Base-by-base conservation (phyloP, 2,888 invertebrate species). In the Drosophila atroscutellata region DNA sequence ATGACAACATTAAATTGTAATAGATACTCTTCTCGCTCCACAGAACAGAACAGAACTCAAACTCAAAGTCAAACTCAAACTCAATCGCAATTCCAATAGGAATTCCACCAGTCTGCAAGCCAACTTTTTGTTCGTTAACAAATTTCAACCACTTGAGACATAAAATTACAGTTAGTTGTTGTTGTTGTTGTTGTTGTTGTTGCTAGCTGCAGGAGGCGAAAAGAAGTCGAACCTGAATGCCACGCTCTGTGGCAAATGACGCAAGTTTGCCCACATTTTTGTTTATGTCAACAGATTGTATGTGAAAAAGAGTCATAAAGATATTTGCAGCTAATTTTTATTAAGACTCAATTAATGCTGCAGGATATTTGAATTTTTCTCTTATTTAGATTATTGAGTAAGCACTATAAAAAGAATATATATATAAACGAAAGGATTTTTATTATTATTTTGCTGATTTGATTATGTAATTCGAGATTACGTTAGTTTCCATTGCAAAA, bases 1-100 rank as follows among this genome's bases (percentile, higher is more conserved):
- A 85, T 81, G 85, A 85, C 77, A 75, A 68, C 85, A 80, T 81
- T 87, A 89, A 89, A 69, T 77, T 74, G 80, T 68, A 80, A 80
- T 34, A 63, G 80, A 78, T 72, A 80, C 28, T n/a, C n/a, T 56
- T 32, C 20, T n/a, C 30, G 51, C n/a, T 30, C 20, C 30, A 15
- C 3, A 20, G 50, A 30, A 49, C 3, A 37, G 36, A 6, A 13
- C 15, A 30, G 20, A 37, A 34, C 15, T 20, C 8, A 39, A 55
- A 39, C 2, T 18, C 18, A 74, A 51, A 66, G 15, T 50, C 74
- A 57, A 65, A 39, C 52, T 55, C 51, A 45, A 45, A 26, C 13
- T 20, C 32, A 52, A 34, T 52, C 20, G 54, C 18, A 54, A 36
- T 37, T 37, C 28, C 26, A 26, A 55, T 55, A 37, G 13, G 28